phyloP scores from a whole-genome alignment of 2,888 invertebrate genomes.

The Mamestra brassicae region DNA sequence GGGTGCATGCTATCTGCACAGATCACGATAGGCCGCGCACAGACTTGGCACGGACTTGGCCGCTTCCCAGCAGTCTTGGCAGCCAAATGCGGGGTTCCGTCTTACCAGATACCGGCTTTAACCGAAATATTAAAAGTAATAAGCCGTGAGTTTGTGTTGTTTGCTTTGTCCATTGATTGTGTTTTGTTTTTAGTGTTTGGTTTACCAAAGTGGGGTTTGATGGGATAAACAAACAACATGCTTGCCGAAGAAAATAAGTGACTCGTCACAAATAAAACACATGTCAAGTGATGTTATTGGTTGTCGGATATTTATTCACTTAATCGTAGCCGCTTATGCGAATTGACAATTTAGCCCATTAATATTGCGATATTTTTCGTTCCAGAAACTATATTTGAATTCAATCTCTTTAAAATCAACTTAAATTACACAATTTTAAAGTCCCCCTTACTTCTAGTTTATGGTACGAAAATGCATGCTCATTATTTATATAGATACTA shows the following conservation, averaged over 20 bases:
- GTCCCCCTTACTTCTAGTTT: no score
- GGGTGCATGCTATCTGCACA: conserved; percentile 71
- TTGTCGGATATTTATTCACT: no score
- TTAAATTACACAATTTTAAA: no score
- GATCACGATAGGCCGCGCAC: conserved; percentile 81
- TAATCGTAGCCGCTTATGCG: no score
- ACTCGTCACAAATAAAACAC: no score
- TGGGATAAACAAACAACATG: background rate
- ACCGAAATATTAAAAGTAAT: conserved; percentile 68
- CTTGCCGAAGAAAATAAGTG: background rate
- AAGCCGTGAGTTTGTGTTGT: conserved; percentile 49
- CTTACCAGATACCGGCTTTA: conserved; percentile 65
- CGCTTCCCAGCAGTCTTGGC: conserved; percentile 74
- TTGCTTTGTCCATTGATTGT: conserved; percentile 39
- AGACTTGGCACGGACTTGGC: conserved; percentile 74
- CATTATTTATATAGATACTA: no score
- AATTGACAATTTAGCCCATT: no score
- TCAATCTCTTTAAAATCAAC: no score
- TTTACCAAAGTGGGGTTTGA: background rate
- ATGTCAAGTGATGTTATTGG: no score
- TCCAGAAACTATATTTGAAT: no score
- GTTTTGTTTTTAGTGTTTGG: conserved; percentile 34
- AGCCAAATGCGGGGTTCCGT: conserved; percentile 72
- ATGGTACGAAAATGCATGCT: no score
- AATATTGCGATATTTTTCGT: no score